phyloP scores from a whole-genome alignment of 1,140 invertebrate genomes.

The Macrotrachela quadricornifera region DNA sequence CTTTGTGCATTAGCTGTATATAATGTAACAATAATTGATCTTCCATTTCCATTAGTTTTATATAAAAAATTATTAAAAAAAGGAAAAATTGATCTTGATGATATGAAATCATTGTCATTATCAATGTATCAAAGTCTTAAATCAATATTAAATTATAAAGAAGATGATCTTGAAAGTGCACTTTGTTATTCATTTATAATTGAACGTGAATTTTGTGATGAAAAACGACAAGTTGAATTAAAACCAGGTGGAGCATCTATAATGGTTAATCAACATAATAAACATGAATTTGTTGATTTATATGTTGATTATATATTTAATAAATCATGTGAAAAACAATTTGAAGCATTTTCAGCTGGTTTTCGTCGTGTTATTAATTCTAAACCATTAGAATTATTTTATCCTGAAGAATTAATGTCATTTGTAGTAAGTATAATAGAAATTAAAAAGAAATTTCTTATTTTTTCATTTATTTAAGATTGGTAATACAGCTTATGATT shows the following conservation, averaged over 20 bases:
- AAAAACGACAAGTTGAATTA: conserved; percentile 47
- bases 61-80: conserved; percentile 74
- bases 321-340: conserved; percentile 58
- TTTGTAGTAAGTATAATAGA: no score
- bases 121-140: conserved; percentile 37
- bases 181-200: conserved; percentile 13
- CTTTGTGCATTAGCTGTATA: conserved; percentile 80
- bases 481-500: conserved; percentile 76
- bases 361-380: conserved; percentile 75
- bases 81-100: conserved; percentile 18
- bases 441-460: no score
- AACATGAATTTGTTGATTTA: conserved; percentile 60
- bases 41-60: conserved; percentile 74
- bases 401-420: conserved; percentile 78
- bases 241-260: conserved; percentile 56
- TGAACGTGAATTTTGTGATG: conserved; percentile 52
- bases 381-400: conserved; percentile 36
- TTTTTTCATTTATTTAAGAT: conserved; percentile 1
- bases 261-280: conserved; percentile 62
- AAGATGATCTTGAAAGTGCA: conserved; percentile 4
- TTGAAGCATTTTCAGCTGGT: conserved; percentile 58
- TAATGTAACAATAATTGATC: conserved; percentile 81
- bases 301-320: conserved; percentile 77
- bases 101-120: conserved; percentile 59
- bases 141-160: background rate